These are phyloP conservation scores for Aptenodytes forsteri DNA, from an alignment of 2,113 vertebrate species.

Conservation along the genomic window DNA sequence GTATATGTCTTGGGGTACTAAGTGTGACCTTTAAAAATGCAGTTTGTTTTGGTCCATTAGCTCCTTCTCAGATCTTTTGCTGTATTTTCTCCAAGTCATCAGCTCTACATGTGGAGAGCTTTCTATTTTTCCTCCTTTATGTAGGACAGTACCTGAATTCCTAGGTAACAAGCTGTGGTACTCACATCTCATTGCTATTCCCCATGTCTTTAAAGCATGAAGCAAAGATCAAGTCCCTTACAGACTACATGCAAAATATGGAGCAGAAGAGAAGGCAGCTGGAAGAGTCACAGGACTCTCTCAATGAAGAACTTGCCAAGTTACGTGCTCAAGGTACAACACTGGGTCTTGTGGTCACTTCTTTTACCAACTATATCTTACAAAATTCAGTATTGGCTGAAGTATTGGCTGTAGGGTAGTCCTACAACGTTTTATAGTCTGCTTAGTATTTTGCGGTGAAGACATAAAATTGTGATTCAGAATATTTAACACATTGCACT, in stretches of 20 bases:
- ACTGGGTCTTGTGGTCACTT: fast-evolving
- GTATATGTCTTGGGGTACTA: neutral
- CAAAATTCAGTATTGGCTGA: neutral
- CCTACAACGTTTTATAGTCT: neutral
- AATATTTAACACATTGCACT: neutral
- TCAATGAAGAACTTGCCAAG: slow-evolving; percentile 87
- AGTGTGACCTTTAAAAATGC: neutral
- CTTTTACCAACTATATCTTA: neutral
- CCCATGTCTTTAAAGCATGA: slow-evolving; percentile 79
- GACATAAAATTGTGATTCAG: neutral
- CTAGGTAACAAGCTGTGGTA: neutral
- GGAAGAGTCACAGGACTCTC: slow-evolving; percentile 88
- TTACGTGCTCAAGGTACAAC: slow-evolving; percentile 84
- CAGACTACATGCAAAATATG: slow-evolving; percentile 93
- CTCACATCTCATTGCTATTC: neutral
- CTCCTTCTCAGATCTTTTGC: neutral
- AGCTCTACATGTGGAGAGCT: neutral
- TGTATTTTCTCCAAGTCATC: neutral
- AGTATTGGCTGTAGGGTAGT: neutral
- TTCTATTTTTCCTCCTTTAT: fast-evolving
- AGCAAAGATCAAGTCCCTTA: slow-evolving; percentile 93
- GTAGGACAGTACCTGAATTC: neutral
- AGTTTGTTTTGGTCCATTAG: neutral
- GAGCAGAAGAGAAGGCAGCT: slow-evolving; percentile 91
- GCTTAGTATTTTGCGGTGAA: neutral